Conservation (phyloP, 2,113 vertebrate genomes). For the Spea multiplicata region DNA sequence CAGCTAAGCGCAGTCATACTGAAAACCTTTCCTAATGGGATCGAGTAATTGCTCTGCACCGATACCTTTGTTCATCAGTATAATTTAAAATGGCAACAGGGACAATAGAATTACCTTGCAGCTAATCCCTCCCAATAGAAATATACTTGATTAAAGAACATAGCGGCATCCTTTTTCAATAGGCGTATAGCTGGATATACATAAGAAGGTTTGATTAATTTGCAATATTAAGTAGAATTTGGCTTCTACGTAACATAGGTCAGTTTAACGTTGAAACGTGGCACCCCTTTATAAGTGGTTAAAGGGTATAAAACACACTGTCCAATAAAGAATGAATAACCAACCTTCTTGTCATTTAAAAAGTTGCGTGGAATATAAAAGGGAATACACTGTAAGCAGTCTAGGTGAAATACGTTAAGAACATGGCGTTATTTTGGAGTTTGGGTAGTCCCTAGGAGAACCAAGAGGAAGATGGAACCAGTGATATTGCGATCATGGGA, state of each 20-base stretch:
- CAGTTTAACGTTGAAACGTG: not conserved
- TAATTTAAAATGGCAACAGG: conserved; percentile 38
- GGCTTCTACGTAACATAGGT: not conserved
- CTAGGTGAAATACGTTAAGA: too few species aligned
- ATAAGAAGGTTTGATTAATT: conserved; percentile 11
- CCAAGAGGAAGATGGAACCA: too few species aligned
- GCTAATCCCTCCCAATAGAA: conserved; percentile 22
- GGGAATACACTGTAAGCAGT: too few species aligned
- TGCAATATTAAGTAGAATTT: not conserved
- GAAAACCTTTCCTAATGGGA: conserved; percentile 43
- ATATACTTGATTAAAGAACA: not conserved
- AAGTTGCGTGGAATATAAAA: too few species aligned
- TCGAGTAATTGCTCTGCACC: conserved; percentile 43
- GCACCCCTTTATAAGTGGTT: not conserved
- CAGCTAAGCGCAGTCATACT: rapidly evolving
- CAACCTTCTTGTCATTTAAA: too few species aligned
- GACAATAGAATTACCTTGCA: conserved; percentile 40
- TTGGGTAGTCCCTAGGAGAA: too few species aligned
- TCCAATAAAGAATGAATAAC: too few species aligned
- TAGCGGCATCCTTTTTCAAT: not conserved
- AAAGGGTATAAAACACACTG: not conserved
- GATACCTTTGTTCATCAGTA: conserved; percentile 37
- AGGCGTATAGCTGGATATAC: not conserved
- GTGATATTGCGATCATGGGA: too few species aligned
- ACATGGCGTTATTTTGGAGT: too few species aligned